These are phyloP conservation scores for Calonectris borealis DNA, from an alignment of 2,113 vertebrate genomes.

Conservation along the genomic window DNA sequence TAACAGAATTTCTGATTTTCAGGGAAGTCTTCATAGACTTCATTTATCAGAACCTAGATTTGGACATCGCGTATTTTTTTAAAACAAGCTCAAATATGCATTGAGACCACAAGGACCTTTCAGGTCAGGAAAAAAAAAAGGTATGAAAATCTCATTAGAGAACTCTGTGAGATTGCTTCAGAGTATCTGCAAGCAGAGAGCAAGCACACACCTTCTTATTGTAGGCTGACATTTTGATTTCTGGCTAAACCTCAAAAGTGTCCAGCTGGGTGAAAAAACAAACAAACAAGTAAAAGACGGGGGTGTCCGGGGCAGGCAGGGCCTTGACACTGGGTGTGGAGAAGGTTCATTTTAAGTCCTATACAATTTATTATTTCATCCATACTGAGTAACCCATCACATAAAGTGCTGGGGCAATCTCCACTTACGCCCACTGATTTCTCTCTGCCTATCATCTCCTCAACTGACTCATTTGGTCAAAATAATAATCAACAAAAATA, in stretches of 20 bases:
- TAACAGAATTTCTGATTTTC: not conserved
- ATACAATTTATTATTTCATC: not conserved
- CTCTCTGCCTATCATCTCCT: not conserved
- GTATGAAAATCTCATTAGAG: not conserved
- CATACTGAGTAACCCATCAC: not conserved
- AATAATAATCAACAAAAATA: not conserved
- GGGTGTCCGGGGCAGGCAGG: fast-evolving
- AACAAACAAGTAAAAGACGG: not conserved
- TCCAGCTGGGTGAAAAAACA: not conserved
- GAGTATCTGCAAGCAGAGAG: not conserved
- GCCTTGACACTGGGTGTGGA: not conserved
- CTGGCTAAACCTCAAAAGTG: not conserved
- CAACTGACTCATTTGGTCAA: not conserved
- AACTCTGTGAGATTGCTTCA: not conserved
- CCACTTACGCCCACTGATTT: fast-evolving
- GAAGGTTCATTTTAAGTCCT: not conserved
- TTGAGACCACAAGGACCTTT: not conserved
- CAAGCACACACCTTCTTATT: not conserved
- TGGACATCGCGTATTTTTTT: fast-evolving
- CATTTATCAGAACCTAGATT: not conserved
- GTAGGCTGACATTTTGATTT: not conserved
- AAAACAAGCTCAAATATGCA: not conserved
- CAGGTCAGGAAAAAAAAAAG: not conserved
- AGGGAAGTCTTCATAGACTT: not conserved
- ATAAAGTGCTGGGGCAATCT: not conserved